Conservation (phyloP, 2,888 invertebrate genomes). For the Ochlodes sylvanus region DNA sequence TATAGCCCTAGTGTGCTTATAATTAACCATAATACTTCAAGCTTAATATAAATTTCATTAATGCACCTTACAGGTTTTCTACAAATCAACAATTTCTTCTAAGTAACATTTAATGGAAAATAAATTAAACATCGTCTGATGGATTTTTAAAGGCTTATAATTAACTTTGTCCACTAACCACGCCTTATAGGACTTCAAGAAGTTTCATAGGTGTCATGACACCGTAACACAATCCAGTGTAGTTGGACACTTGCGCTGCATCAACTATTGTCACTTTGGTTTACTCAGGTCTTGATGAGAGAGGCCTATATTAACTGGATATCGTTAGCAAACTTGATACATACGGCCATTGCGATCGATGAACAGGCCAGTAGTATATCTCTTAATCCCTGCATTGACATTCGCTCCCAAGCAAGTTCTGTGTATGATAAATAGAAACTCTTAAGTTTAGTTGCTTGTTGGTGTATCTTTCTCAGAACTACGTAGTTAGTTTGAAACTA, state of each 20-base stretch:
- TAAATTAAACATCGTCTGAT: conserved; percentile 13
- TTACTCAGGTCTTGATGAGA: conserved; percentile 46
- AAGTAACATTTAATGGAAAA: conserved; percentile 22
- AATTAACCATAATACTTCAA: too few relatives aligned
- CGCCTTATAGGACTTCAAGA: conserved; percentile 8
- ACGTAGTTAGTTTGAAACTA: too few relatives aligned
- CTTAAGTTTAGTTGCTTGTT: too few relatives aligned
- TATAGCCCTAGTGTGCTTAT: too few relatives aligned
- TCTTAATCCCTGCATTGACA: too few relatives aligned
- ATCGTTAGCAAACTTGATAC: conserved; percentile 38
- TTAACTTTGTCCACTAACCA: conserved; percentile 35
- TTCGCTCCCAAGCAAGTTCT: too few relatives aligned
- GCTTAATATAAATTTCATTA: too few relatives aligned
- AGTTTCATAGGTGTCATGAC: conserved; percentile 32
- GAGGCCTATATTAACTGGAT: conserved; percentile 54
- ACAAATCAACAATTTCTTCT: background rate
- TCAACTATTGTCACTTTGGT: conserved; percentile 51
- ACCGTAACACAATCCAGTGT: conserved; percentile 50
- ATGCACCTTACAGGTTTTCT: too few relatives aligned
- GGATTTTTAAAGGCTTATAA: conserved; percentile 20
- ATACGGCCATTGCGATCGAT: conserved; percentile 29
- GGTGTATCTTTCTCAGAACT: too few relatives aligned
- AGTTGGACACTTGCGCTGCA: conserved; percentile 49
- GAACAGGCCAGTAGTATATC: conserved; percentile 18
- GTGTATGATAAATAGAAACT: too few relatives aligned